phyloP scores from a whole-genome alignment of 2,888 invertebrate genomes.

The Epinotia nisella region DNA sequence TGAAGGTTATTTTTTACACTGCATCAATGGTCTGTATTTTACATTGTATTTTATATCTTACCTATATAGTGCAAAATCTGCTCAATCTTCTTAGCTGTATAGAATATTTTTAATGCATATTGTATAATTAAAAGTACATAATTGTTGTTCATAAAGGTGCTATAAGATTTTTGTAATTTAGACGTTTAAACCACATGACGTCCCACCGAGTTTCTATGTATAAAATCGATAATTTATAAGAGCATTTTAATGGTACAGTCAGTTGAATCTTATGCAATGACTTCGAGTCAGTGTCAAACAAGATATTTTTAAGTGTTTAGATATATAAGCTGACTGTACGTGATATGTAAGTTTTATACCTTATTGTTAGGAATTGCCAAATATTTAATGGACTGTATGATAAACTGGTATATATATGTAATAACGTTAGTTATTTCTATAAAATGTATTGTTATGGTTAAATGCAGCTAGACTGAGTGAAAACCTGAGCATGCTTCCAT shows the following conservation, averaged over 20 bases:
- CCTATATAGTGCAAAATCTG: slow-evolving; percentile 53
- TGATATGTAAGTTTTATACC: slow-evolving; percentile 30
- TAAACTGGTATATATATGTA: background rate
- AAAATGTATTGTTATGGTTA: slow-evolving; percentile 7
- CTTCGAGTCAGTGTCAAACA: background rate
- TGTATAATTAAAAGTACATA: slow-evolving; percentile 49
- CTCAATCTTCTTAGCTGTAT: slow-evolving; percentile 64
- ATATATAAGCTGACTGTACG: background rate
- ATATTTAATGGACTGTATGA: slow-evolving; percentile 40
- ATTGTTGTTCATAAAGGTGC: slow-evolving; percentile 54
- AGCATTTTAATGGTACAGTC: slow-evolving; percentile 12
- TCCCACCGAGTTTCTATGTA: slow-evolving; percentile 47
- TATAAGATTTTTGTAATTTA: slow-evolving; percentile 45
- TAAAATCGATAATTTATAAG: slow-evolving; percentile 27
- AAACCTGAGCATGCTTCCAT: background rate
- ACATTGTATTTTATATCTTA: slow-evolving; percentile 34
- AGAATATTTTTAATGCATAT: slow-evolving; percentile 41
- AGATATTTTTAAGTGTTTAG: background rate
- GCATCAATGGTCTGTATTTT: slow-evolving; percentile 4
- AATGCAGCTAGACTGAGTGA: slow-evolving; percentile 18
- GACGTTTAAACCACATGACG: slow-evolving; percentile 33
- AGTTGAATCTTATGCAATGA: too few relatives aligned
- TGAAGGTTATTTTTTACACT: slow-evolving; percentile 20
- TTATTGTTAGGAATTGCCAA: slow-evolving; percentile 40
- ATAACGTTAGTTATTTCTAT: slow-evolving; percentile 11